Base-by-base conservation (phyloP, 2,113 vertebrate genomes). In the Cyphomyrus discorhynchus region DNA sequence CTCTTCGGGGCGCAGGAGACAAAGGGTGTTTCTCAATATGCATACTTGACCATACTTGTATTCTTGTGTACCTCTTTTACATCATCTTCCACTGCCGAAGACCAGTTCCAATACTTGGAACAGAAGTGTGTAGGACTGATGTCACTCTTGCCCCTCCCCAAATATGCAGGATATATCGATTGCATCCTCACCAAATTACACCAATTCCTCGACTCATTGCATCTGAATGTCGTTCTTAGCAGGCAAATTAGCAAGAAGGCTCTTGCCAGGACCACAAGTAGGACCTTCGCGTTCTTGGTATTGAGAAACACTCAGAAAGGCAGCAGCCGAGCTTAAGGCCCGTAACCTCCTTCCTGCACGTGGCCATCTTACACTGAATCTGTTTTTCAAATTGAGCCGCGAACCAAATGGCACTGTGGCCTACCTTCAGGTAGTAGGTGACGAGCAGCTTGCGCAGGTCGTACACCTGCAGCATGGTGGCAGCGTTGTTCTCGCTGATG, bases 401-500 rank as follows among this genome's bases (percentile, higher is more conserved):
- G 5, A 4, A 3, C 27, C 66, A 27, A 27, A 5, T 19, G 13
- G 11, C 70, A 27, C n/a, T 2, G 3, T 2, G 9, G 11, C 35
- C 62, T 95, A 99, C 98, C 98, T 99, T 99, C 89, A 99, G 92
- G 49, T 99, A 99, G 94, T 98, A 99, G 90, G 97, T 97, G 94
- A 99, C 95, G 19, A 99, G 97, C 83, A 98, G 95, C 93, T 98
- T 98, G 45, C 98, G 96, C 46, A 99, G 97, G 74, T 99, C 98
- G 0, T 98, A 99, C 88, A 99, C 97, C 84, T 99, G 98, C 91
- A 99, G 96, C 98, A 99, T 98, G 1, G 97, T 98, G 88, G 98
- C 97, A 0, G 98, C 98, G 0, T 97, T 99, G 96, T 98, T 99
- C 94, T 99, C 98, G 0, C 97, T 97, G 95, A 99, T 98, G 95